Evolutionary conservation across 2,888 invertebrate species (phyloP), one percentile per base, ranked within the genome.

Genomic region (Prenolepis imparis): DNA sequence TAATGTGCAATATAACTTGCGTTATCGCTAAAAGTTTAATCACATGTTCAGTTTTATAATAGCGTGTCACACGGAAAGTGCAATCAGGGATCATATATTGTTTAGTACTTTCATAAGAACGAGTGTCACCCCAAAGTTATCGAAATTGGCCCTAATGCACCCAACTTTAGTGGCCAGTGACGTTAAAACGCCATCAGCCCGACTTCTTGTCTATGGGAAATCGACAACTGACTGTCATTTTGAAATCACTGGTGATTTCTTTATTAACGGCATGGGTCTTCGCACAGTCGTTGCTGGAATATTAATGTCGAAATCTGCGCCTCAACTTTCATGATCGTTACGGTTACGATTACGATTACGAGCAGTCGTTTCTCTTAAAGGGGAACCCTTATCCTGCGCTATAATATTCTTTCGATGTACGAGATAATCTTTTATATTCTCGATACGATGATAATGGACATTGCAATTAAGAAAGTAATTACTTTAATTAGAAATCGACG

Each of bases 291-390:
- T 67, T 4, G 32, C 36, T 88, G 77, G 88, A 89, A 90, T 90
- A 90, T 90, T 90, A 90, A 90, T 86, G 85, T 41, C 28, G 74
- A 85, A 86, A 90, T 85, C 87, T 84, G 59, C 67, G 64, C 57
- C 84, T 73, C 73, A 78, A 90, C 81, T 74, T 85, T 68, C 63
- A 85, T 66, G 82, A 83, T 85, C 82, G 80, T 90, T 89, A 89
- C 57, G 75, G 86, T 86, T 89, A 85, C 81, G 85, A 90, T 90
- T 89, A 90, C 84, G 85, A 86, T 87, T 89, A 89, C 39, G 86
- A 85, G 85, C 84, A 81, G 74, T 36, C 80, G 70, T 86, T 77
- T 75, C 61, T 86, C 84, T 89, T 87, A 88, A 87, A 86, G 87
- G 73, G 66, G 86, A 84, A 85, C 67, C 74, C 28, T 88, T 84